Evolutionary conservation across 1,140 invertebrate species (phyloP), one percentile per base, ranked within the genome.

Genomic region (Lasioglossum albipes): DNA sequence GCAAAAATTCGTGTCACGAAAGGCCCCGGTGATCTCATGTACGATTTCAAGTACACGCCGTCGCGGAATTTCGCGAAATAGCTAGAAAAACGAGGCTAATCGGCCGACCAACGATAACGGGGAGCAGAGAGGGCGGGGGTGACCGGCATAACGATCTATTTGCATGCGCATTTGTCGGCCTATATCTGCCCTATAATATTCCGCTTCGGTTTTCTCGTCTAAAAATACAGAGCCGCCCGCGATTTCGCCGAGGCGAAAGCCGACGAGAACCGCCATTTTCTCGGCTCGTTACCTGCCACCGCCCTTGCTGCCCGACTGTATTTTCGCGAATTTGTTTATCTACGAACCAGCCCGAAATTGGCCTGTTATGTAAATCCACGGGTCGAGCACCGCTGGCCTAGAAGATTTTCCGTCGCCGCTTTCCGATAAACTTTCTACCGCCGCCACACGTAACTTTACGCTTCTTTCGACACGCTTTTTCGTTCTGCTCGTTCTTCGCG

Each of bases 11-110:
- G 80, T 75, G 79, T 85, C 84, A 78, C 84, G 79, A 71, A 78
- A 80, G 41, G 52, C 16, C 12, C n/a, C 6, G 10, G 70, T 41
- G 77, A 75, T 83, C 72, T 77, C 80, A 67, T 79, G 83, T 70
- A 68, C 78, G 82, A 78, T 83, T 84, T 52, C 83, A 64, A 79
- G 75, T 42, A 54, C 57, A 41, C 68, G 66, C 54, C 61, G 57
- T 54, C 59, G 77, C 18, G 79, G 71, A 83, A 86, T 86, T 86
- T 86, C 77, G 49, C 68, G 79, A 85, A 84, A 86, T 62, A 59
- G 71, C 54, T 82, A 75, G 84, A 86, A 83, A 85, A 86, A 86
- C 76, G 73, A 83, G 84, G 85, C 84, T 87, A 87, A 87, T 83
- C 85, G 73, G 59, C n/a, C 22, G 61, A 7, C 49, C 64, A 22